Conservation (phyloP, 2,113 vertebrate species). For the Calypte anna region DNA sequence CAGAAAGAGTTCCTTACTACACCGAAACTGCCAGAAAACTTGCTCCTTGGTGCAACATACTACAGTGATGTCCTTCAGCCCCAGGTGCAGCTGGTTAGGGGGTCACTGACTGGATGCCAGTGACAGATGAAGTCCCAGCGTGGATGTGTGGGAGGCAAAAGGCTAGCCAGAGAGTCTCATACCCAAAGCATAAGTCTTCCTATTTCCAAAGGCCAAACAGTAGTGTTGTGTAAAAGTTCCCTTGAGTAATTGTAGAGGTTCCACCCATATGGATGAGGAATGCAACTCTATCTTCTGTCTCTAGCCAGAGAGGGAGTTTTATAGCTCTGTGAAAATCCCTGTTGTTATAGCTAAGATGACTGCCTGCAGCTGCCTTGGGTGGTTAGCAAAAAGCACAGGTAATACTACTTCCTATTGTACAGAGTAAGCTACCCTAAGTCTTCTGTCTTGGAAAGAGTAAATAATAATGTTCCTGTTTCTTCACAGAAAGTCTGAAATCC, state of each 20-base stretch:
- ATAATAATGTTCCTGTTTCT: not conserved
- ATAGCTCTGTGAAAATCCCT: conserved; percentile 3
- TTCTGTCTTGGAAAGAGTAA: not conserved
- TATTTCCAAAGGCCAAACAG: not conserved
- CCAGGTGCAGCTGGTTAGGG: not conserved
- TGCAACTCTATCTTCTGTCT: not conserved
- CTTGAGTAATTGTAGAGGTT: not conserved
- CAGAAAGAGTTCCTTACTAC: not conserved
- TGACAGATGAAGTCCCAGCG: not conserved
- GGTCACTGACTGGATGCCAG: not conserved
- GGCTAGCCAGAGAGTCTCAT: not conserved
- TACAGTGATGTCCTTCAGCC: not conserved
- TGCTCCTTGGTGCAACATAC: not conserved
- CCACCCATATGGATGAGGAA: not conserved
- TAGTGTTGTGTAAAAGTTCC: not conserved
- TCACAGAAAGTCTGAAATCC: not conserved
- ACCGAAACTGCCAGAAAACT: not conserved
- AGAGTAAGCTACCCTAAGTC: not conserved
- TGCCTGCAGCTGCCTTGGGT: conserved; percentile 19
- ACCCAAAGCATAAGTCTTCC: not conserved
- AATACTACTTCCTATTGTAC: not conserved
- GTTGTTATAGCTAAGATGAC: not conserved
- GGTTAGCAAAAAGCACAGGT: not conserved
- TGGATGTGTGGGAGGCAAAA: not conserved
- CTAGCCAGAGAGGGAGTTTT: not conserved